Evolutionary conservation across 2,113 vertebrate species (phyloP), one percentile per base, ranked within the genome.

Genomic region (Sigmodon hispidus): DNA sequence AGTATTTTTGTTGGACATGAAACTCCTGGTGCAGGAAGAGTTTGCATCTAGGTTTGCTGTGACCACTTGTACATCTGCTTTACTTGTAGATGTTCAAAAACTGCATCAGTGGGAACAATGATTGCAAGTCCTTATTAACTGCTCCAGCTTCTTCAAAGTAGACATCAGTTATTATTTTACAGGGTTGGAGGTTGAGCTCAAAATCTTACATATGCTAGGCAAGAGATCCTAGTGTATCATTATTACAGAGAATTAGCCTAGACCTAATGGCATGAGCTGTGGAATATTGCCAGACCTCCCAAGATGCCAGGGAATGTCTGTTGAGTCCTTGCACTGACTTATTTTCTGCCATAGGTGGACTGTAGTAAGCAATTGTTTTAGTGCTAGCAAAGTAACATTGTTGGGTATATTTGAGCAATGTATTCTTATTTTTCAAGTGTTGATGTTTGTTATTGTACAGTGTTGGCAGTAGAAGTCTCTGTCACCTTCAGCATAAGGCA

Each of bases 361-460:
- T 7, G 13, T 50, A 59, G 70, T 6, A 45, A 45, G 3, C 73
- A 87, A 15, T 75, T 50, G 34, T 77, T 43, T 73, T 73, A 72
- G 36, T 50, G 43, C 84, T 65, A 81, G 36, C 52, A 69, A 45
- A 67, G 36, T 88, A 57, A 36, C 85, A 55, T 65, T 73, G n/a
- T 48, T 94, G 89, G 83, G 36, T 92, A 8, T 92, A 55, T 45
- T 89, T 90, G 72, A 88, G 48, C 31, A 90, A n/a, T 76, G 2
- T 77, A 31, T 61, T 95, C 96, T 94, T 81, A 36, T 67, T 69
- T 97, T 93, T 87, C 50, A 77, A 61, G 40, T 55, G 36, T 79
- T 87, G 63, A 80, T n/a, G 50, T 65, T 79, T 50, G n/a, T 87
- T 95, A 45, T 83, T 40, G 63, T 8, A 85, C 40, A 81, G 36